phyloP scores from a whole-genome alignment of 2,888 invertebrate species.

The Scaptomyza reducta region DNA sequence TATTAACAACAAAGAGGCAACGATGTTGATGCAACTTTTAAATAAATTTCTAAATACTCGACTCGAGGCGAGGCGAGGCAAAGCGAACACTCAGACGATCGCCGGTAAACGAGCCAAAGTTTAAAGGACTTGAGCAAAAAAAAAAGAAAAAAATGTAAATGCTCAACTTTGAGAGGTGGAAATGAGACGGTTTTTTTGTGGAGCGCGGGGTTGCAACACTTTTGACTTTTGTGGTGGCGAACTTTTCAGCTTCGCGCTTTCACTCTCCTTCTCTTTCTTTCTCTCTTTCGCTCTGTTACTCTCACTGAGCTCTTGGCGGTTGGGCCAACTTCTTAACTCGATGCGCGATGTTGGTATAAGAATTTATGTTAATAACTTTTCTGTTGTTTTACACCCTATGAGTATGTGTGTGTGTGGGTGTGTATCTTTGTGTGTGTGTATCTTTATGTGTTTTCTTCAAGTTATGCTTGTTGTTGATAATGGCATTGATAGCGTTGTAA shows the following conservation, averaged over 20 bases:
- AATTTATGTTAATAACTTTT: constrained; percentile 79
- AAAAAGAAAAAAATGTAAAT: constrained; percentile 18
- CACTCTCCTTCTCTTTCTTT: not conserved
- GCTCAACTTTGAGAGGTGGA: constrained; percentile 49
- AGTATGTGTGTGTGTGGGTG: constrained; percentile 14
- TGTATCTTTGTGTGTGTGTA: constrained; percentile 7
- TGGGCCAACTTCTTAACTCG: constrained; percentile 46
- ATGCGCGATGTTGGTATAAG: constrained; percentile 60
- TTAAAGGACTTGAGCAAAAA: constrained; percentile 45
- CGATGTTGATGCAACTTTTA: constrained; percentile 60
- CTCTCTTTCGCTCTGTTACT: not conserved
- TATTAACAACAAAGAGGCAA: constrained; percentile 22
- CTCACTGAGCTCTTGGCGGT: not conserved
- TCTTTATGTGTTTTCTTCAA: constrained; percentile 30
- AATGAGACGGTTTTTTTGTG: constrained; percentile 30
- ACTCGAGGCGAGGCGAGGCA: constrained; percentile 53
- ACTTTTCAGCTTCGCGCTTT: constrained; percentile 42
- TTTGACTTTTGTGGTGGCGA: constrained; percentile 72
- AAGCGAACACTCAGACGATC: constrained; percentile 66
- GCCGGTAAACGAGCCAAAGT: constrained; percentile 72
- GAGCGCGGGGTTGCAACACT: constrained; percentile 53
- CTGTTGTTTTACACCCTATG: constrained; percentile 26
- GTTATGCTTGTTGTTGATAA: constrained; percentile 67
- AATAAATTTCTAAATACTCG: constrained; percentile 77
- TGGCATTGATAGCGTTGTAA: constrained; percentile 71